Conservation (phyloP, 2,113 vertebrate genomes). For the Myrmecophaga tridactyla region DNA sequence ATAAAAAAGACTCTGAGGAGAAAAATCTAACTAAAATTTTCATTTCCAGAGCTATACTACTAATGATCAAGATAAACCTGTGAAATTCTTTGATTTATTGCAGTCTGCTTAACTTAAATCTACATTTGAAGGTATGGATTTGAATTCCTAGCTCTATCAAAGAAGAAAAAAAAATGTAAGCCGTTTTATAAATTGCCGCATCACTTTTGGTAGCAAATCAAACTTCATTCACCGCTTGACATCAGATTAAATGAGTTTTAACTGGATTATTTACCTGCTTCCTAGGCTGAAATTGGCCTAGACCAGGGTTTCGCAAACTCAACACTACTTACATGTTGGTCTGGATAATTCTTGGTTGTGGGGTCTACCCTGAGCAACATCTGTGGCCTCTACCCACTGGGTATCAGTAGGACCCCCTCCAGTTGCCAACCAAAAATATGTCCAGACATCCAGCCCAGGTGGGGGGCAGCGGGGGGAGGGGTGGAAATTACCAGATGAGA, state of each 20-base stretch:
- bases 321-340: background rate
- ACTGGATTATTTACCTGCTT: background rate
- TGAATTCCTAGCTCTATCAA: constrained; percentile 11
- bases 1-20: background rate
- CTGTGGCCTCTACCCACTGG: background rate
- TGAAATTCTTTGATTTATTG: background rate
- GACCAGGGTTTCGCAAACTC: background rate
- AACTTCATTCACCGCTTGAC: constrained; percentile 14
- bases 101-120: background rate
- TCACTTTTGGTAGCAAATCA: background rate
- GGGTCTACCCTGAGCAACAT: background rate
- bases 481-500: background rate
- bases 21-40: background rate
- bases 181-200: background rate
- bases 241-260: constrained; percentile 25
- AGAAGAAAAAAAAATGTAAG: background rate
- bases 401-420: background rate
- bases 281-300: background rate
- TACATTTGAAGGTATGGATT: background rate
- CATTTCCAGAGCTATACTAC: background rate
- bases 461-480: too few species aligned
- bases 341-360: background rate
- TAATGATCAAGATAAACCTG: background rate
- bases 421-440: background rate
- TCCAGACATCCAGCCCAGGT: background rate